These are phyloP conservation scores for Phylloscopus trochilus DNA, from an alignment of 2,113 vertebrate genomes.

Conservation along the genomic window DNA sequence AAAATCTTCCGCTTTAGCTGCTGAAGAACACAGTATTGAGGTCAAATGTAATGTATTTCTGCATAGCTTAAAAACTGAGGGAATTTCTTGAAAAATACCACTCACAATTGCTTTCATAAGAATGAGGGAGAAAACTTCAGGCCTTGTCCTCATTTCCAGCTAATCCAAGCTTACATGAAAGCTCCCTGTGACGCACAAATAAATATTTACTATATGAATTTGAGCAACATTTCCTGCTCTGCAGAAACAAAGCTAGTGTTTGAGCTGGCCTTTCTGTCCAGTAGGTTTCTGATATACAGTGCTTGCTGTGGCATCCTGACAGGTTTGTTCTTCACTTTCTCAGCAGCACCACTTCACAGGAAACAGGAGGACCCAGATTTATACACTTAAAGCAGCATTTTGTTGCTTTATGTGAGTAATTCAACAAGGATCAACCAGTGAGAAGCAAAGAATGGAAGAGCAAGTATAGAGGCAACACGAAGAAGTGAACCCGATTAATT, in stretches of 20 bases:
- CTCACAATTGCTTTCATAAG: background rate
- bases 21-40: background rate
- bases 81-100: background rate
- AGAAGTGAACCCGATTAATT: background rate
- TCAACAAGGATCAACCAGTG: conserved; percentile 19
- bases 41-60: background rate
- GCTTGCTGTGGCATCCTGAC: conserved; percentile 63
- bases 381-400: conserved; percentile 24
- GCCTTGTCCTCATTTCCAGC: background rate
- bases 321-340: conserved; percentile 54
- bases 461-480: background rate
- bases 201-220: conserved; percentile 60
- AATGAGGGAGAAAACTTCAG: background rate
- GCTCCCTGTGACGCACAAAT: conserved; percentile 13
- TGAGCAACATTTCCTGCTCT: conserved; percentile 16
- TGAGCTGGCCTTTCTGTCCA: conserved; percentile 35
- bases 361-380: conserved; percentile 24
- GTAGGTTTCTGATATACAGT: conserved; percentile 30
- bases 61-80: background rate
- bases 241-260: conserved; percentile 45
- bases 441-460: conserved; percentile 8
- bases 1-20: background rate
- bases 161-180: conserved; percentile 11
- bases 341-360: conserved; percentile 46
- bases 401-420: conserved; percentile 26